Evolutionary conservation across 2,888 invertebrate genomes (phyloP).

Genomic region (Pantelozetes paolii): DNA sequence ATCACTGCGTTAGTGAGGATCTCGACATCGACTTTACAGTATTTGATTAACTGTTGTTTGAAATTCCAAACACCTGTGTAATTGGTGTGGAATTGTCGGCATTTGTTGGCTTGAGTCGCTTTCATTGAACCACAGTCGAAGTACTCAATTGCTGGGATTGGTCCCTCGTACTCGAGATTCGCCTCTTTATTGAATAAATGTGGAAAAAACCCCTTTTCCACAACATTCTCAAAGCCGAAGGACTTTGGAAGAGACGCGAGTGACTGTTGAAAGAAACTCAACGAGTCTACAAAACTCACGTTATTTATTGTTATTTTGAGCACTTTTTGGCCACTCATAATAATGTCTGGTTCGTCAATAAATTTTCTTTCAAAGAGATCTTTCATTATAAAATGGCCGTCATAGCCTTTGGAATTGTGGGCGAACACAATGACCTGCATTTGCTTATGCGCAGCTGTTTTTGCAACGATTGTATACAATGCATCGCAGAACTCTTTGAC

Average conservation of each 20-base stretch:
- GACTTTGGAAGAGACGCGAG: neutral
- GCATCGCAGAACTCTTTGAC: neutral
- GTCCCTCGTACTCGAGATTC: neutral
- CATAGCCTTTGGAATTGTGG: neutral
- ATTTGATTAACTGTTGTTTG: constrained; percentile 2
- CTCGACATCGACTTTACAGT: constrained; percentile 36
- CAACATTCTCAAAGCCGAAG: neutral
- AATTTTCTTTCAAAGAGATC: neutral
- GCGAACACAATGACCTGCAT: neutral
- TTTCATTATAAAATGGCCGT: neutral
- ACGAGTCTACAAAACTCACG: neutral
- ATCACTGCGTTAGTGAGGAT: constrained; percentile 4
- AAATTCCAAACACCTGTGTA: constrained; percentile 6
- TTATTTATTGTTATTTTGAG: neutral
- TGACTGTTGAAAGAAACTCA: neutral
- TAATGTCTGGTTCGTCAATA: neutral
- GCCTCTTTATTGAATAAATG: neutral
- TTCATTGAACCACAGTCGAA: neutral
- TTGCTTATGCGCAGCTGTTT: neutral
- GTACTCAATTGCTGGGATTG: neutral
- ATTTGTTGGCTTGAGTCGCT: neutral
- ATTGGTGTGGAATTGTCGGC: neutral
- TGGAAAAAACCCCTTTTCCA: neutral
- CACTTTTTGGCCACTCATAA: neutral
- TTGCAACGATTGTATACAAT: neutral